A percentile compares a stretch with the other conserved stretches of the same genome.
phyloP scores from a whole-genome alignment of 2,113 vertebrate genomes.

The Sprattus sprattus region DNA sequence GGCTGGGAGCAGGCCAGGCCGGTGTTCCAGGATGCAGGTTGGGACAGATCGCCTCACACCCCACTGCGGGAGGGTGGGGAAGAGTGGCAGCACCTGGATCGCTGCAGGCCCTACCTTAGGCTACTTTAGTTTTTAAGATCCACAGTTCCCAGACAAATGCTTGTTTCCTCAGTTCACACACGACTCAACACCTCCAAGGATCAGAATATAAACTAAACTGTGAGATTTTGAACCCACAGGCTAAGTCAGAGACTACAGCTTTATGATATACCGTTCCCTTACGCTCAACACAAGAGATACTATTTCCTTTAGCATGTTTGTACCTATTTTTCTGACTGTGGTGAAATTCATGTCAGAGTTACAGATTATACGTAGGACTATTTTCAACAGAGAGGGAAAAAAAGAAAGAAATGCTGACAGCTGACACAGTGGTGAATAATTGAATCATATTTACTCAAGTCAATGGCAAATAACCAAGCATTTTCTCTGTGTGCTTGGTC shows the following conservation, averaged over 20 bases:
- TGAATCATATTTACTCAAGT: not conserved
- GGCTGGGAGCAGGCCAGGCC: constrained; percentile 56
- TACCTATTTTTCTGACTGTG: not conserved
- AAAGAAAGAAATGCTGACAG: not conserved
- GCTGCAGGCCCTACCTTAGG: constrained; percentile 38
- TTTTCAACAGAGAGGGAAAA: not conserved
- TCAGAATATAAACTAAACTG: not conserved
- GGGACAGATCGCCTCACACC: constrained; percentile 70
- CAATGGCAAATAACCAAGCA: not conserved
- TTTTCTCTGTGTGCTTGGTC: not conserved
- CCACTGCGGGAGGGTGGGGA: constrained; percentile 57
- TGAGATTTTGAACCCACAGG: not conserved
- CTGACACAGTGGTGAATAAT: not conserved
- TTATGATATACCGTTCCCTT: not conserved
- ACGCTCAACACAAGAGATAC: not conserved
- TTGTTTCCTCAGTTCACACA: not conserved
- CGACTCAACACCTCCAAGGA: not conserved
- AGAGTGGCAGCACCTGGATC: constrained; percentile 41
- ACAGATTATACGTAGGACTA: not conserved
- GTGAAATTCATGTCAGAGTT: not conserved
- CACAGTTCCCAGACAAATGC: not conserved
- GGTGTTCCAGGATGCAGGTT: constrained; percentile 70
- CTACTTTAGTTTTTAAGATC: not conserved
- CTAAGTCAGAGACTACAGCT: not conserved
- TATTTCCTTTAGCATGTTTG: not conserved